Evolutionary conservation across 2,888 invertebrate genomes (phyloP), one percentile per base, ranked within the genome.

Genomic region (Rhorus exstirpatorius): DNA sequence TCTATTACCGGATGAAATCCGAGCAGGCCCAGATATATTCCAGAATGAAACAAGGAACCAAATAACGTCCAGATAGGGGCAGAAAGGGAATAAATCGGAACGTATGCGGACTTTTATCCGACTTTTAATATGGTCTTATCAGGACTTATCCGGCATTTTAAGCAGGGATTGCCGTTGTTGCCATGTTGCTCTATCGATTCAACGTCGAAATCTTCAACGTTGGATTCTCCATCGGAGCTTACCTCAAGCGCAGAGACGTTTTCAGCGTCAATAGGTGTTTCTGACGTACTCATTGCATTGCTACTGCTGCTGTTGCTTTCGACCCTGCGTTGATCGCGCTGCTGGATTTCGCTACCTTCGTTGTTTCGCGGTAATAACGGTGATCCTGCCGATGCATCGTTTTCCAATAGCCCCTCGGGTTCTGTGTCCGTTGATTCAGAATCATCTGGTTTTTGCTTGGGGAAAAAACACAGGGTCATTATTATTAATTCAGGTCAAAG

Each of bases 151-250:
- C n/a, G n/a, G n/a, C n/a, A n/a, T n/a, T n/a, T n/a, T n/a, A n/a
- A n/a, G n/a, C n/a, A n/a, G n/a, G n/a, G n/a, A n/a, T n/a, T 53
- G 24, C n/a, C 53, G 53, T 24, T 53, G 53, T 53, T 53, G 53
- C n/a, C 53, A 53, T 24, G 7, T 24, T 53, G 53, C 53, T 53
- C 53, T 10, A 53, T 24, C n/a, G 24, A 53, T 53, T 53, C 53
- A 53, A 53, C 24, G 53, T 53, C 53, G 26, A 24, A 12, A 53
- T 53, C 53, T 24, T 53, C 53, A 24, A 53, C 53, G 24, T 24
- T 53, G 53, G 53, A 53, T 53, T 26, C 24, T n/a, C 12, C 53
- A 53, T 53, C 53, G n/a, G 8, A 53, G 53, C 53, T 21, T 24
- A 53, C 26, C 53, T 53, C 53, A 53, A 53, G 24, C 24, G 10